phyloP scores from a whole-genome alignment of 2,888 invertebrate species.

The Perizoma flavofasciatum region DNA sequence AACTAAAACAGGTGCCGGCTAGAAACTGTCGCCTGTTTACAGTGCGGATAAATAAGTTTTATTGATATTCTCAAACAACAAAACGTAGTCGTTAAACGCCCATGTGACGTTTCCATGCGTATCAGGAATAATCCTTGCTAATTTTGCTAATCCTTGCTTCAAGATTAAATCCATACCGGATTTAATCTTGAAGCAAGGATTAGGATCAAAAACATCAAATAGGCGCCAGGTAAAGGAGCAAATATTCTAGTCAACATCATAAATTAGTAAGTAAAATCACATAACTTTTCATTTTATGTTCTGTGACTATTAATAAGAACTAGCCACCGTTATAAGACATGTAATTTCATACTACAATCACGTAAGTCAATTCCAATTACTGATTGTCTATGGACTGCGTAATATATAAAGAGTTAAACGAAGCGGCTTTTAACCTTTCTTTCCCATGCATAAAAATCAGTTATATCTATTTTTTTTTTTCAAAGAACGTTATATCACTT shows the following conservation, averaged over 20 bases:
- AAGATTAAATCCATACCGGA: neutral
- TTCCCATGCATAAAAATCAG: slow-evolving; percentile 15
- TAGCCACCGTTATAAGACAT: slow-evolving; percentile 1
- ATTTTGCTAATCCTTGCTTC: too few relatives aligned
- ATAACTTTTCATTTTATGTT: too few relatives aligned
- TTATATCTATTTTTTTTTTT: neutral
- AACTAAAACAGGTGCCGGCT: too few relatives aligned
- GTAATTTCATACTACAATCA: slow-evolving; percentile 21
- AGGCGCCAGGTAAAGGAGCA: neutral
- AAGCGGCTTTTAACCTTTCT: slow-evolving; percentile 18
- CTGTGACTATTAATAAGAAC: too few relatives aligned
- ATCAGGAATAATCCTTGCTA: neutral
- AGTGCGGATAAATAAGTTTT: too few relatives aligned
- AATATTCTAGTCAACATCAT: too few relatives aligned
- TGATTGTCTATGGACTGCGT: slow-evolving; percentile 27
- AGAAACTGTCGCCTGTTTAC: too few relatives aligned
- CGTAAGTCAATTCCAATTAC: slow-evolving; percentile 23
- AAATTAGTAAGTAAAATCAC: too few relatives aligned
- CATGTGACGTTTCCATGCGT: neutral
- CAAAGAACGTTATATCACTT: slow-evolving; percentile 4
- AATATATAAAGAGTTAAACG: slow-evolving; percentile 2
- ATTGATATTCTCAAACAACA: too few relatives aligned
- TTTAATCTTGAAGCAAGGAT: too few relatives aligned
- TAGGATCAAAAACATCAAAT: neutral
- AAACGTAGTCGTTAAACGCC: neutral